Conservation (phyloP, 2,888 invertebrate genomes). For the Graphium colonna region DNA sequence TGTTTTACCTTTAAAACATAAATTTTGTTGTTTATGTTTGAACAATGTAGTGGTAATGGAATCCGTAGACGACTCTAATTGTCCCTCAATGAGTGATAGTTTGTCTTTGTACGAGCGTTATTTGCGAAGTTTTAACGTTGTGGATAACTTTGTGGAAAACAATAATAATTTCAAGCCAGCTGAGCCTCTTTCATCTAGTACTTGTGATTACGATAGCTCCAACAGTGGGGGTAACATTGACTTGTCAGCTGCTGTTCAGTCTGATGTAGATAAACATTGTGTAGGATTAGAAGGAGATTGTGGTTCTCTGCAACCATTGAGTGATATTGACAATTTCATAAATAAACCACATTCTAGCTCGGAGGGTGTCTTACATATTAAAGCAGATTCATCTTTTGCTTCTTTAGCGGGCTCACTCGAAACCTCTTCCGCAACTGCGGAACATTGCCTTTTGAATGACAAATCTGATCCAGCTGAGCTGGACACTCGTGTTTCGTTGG, state of each 20-base stretch:
- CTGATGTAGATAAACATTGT: slow-evolving; percentile 49
- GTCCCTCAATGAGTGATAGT: slow-evolving; percentile 69
- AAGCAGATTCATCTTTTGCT: slow-evolving; percentile 51
- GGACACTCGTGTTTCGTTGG: slow-evolving; percentile 52
- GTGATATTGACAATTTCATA: slow-evolving; percentile 37
- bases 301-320: slow-evolving; percentile 41
- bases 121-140: slow-evolving; percentile 70
- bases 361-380: slow-evolving; percentile 47
- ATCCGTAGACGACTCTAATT: slow-evolving; percentile 70
- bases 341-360: slow-evolving; percentile 45
- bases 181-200: slow-evolving; percentile 34
- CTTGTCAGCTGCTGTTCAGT: slow-evolving; percentile 48
- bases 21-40: slow-evolving; percentile 14
- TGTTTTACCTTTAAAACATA: too few species aligned
- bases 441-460: slow-evolving; percentile 54
- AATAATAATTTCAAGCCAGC: slow-evolving; percentile 36
- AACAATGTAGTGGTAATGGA: slow-evolving; percentile 67
- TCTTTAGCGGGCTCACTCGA: slow-evolving; percentile 51
- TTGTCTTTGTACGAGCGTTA: slow-evolving; percentile 72
- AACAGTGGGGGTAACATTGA: slow-evolving; percentile 61
- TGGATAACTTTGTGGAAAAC: slow-evolving; percentile 47
- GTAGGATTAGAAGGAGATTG: slow-evolving; percentile 43
- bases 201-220: slow-evolving; percentile 48
- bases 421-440: slow-evolving; percentile 53
- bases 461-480: slow-evolving; percentile 48